A percentile compares a stretch with the other conserved stretches of the same genome.
These are phyloP conservation scores for Brevimyrus niger DNA, from an alignment of 2,113 vertebrate genomes.

Conservation along the genomic window DNA sequence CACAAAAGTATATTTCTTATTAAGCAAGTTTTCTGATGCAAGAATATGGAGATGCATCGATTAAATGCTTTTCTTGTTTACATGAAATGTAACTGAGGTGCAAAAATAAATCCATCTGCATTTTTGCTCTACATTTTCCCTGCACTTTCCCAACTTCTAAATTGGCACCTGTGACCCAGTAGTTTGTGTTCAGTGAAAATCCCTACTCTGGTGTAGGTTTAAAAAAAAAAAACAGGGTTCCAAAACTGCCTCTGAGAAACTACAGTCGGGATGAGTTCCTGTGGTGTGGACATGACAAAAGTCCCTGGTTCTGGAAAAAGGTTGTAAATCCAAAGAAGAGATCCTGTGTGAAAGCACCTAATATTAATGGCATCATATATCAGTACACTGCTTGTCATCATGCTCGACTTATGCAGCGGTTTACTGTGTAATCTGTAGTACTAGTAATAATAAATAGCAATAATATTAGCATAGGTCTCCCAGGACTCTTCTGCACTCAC, in stretches of 20 bases:
- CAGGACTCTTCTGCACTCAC: background rate
- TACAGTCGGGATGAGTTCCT: background rate
- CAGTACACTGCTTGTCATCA: background rate
- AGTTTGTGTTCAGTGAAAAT: background rate
- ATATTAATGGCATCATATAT: background rate
- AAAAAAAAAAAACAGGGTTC: no score
- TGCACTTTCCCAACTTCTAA: background rate
- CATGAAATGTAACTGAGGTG: background rate
- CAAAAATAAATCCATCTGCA: background rate
- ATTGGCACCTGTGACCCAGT: background rate
- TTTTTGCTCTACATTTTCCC: background rate
- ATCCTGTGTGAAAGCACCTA: background rate
- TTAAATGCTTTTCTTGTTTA: no score
- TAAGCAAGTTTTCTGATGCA: background rate
- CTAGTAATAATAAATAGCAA: background rate
- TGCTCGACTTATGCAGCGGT: background rate
- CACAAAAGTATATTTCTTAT: background rate
- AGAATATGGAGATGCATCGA: background rate
- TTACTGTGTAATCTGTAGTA: background rate
- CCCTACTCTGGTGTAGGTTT: background rate
- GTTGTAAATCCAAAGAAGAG: background rate
- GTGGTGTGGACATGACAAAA: background rate
- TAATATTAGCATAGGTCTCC: background rate
- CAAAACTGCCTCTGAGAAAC: background rate
- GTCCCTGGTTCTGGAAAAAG: background rate